Evolutionary conservation across 2,113 vertebrate genomes (phyloP).

Genomic region (Anseranas semipalmata): DNA sequence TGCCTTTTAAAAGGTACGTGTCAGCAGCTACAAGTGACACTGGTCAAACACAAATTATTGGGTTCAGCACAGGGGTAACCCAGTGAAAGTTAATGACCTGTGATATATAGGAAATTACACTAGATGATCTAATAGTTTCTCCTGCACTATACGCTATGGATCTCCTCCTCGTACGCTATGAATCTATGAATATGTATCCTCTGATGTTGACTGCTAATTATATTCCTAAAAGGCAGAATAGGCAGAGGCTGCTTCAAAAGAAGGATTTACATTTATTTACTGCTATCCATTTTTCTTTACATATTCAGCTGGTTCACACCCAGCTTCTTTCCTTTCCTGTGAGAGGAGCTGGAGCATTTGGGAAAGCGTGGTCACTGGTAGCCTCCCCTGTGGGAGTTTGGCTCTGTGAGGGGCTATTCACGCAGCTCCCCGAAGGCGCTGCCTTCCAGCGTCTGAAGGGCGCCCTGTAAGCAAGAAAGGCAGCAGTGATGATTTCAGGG

Average conservation of each 20-base stretch:
- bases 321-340: neutral
- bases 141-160: no score
- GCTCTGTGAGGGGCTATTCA: neutral
- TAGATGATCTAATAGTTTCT: slow-evolving; percentile 67
- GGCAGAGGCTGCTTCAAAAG: slow-evolving; percentile 13
- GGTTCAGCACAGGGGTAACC: slow-evolving; percentile 61
- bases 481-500: neutral
- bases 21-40: neutral
- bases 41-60: slow-evolving; percentile 23
- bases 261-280: neutral
- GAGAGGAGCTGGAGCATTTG: neutral
- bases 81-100: slow-evolving; percentile 66
- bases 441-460: neutral
- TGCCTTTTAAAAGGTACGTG: neutral
- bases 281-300: neutral
- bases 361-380: neutral
- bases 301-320: neutral
- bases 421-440: neutral
- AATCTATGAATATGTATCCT: slow-evolving; percentile 57
- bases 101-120: slow-evolving; percentile 58
- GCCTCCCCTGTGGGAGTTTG: neutral
- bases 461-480: neutral
- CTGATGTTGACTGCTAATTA: slow-evolving; percentile 38
- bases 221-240: neutral
- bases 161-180: slow-evolving; percentile 41